These are phyloP conservation scores for Caenorhabditis angaria DNA, from an alignment of 2,888 invertebrate species.

Conservation along the genomic window DNA sequence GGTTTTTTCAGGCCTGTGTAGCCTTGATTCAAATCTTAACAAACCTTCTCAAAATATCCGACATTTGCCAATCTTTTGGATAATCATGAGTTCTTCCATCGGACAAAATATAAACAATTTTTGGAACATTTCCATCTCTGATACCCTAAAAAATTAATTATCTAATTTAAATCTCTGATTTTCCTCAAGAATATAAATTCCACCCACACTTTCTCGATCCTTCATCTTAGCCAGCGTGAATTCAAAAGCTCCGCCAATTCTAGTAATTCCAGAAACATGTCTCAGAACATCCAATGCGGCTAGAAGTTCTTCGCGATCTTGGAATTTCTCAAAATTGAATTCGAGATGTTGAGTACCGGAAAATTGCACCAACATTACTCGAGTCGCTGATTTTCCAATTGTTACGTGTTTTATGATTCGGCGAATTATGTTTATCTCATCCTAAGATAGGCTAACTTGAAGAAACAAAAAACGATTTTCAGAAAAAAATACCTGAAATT, in stretches of 20 bases:
- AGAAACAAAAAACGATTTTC: not conserved
- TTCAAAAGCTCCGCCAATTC: slow-evolving; percentile 70
- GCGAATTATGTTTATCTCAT: slow-evolving; percentile 69
- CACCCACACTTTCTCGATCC: slow-evolving; percentile 52
- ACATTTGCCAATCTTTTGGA: slow-evolving; percentile 67
- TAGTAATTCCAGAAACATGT: slow-evolving; percentile 70
- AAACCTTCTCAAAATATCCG: slow-evolving; percentile 55
- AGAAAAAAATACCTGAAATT: slow-evolving; percentile 55
- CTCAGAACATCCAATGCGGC: slow-evolving; percentile 64
- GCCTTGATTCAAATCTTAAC: not conserved
- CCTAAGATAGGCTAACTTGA: slow-evolving; percentile 38
- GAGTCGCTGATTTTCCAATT: slow-evolving; percentile 65
- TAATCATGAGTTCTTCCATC: slow-evolving; percentile 71
- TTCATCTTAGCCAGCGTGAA: slow-evolving; percentile 60
- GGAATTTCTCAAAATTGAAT: slow-evolving; percentile 68
- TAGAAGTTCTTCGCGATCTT: slow-evolving; percentile 61
- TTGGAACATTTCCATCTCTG: slow-evolving; percentile 65
- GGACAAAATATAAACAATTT: slow-evolving; percentile 69
- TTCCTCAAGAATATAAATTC: not conserved
- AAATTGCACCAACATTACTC: slow-evolving; percentile 71
- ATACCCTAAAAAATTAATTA: slow-evolving; percentile 59
- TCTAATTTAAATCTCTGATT: not conserved
- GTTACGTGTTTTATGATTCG: slow-evolving; percentile 66
- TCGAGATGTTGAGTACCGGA: slow-evolving; percentile 71
- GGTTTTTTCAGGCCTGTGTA: too few relatives aligned